These are phyloP conservation scores for Cephalotes varians DNA, from an alignment of 2,888 invertebrate genomes.

Conservation along the genomic window DNA sequence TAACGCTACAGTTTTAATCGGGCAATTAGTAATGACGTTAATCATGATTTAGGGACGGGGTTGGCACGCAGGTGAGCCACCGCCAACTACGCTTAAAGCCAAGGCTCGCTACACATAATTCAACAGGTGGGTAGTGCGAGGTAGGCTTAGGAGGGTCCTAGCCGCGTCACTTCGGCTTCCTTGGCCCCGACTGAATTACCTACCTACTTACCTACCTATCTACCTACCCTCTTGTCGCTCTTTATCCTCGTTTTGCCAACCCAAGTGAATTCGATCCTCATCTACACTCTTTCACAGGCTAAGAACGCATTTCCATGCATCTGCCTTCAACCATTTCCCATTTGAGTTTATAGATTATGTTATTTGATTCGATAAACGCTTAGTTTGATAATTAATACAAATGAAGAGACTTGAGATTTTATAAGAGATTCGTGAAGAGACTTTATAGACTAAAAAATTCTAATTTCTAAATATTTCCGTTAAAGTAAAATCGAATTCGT, in stretches of 20 bases:
- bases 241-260: slow-evolving; percentile 41
- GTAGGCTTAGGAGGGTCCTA: slow-evolving; percentile 75
- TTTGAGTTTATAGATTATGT: not conserved
- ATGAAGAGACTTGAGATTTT: too few relatives aligned
- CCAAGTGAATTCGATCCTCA: slow-evolving; percentile 52
- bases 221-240: slow-evolving; percentile 47
- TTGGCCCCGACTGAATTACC: slow-evolving; percentile 66
- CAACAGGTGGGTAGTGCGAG: slow-evolving; percentile 82
- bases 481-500: not conserved
- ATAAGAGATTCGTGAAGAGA: too few relatives aligned
- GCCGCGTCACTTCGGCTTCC: slow-evolving; percentile 68
- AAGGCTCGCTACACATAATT: slow-evolving; percentile 72
- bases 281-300: slow-evolving; percentile 48
- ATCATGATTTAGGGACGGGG: slow-evolving; percentile 66
- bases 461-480: not conserved
- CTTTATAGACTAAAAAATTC: not conserved
- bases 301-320: not conserved
- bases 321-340: not conserved
- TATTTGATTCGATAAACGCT: not conserved
- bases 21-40: slow-evolving; percentile 53
- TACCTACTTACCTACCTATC: slow-evolving; percentile 20
- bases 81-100: slow-evolving; percentile 58
- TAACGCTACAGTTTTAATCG: slow-evolving; percentile 44
- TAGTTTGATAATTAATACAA: not conserved
- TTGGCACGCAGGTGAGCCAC: slow-evolving; percentile 69